Evolutionary conservation across 2,888 invertebrate species (phyloP), one percentile per base, ranked within the genome.

Genomic region (Amphipyra tragopoginis): DNA sequence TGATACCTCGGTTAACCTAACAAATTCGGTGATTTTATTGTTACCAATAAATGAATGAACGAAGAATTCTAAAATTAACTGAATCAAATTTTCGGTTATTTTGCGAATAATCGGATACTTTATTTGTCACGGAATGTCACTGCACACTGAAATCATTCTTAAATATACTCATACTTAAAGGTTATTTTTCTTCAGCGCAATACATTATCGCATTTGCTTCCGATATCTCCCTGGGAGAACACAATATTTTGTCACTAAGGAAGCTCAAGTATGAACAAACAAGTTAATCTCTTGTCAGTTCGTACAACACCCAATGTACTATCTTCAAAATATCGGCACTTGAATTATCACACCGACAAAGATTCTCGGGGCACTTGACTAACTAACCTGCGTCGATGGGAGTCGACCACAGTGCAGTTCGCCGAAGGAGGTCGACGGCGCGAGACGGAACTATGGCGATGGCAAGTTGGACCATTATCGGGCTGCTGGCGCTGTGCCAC

Each of bases 361-460:
- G 72, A 77, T 61, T 76, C 74, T 81, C 77, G 78, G 52, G 53
- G 64, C 68, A 77, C 73, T 80, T 70, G 71, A 75, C 65, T 69
- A 75, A 72, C 60, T 62, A 78, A 81, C 77, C 79, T 84, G 47
- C 67, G 50, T 69, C 38, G 39, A 55, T 52, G 43, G 61, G 58
- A 48, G 51, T 42, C 54, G 53, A 53, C 38, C 51, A 54, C 62
- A 38, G 55, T 73, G 65, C 88, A 89, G 91, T 91, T 73, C 68
- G 81, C 61, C 75, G 70, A 36, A 66, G 82, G 73, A 75, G 70
- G 79, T 84, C 86, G 84, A 62, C 81, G 75, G 62, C 68, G 83
- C 73, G 64, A 77, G 83, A 88, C 89, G 88, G 51, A 81, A 80
- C 69, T 51, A 93, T 93, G 92, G 87, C 87, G 77, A 92, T 90